Conservation (phyloP, 1,140 invertebrate genomes). For the Patella vulgata region DNA sequence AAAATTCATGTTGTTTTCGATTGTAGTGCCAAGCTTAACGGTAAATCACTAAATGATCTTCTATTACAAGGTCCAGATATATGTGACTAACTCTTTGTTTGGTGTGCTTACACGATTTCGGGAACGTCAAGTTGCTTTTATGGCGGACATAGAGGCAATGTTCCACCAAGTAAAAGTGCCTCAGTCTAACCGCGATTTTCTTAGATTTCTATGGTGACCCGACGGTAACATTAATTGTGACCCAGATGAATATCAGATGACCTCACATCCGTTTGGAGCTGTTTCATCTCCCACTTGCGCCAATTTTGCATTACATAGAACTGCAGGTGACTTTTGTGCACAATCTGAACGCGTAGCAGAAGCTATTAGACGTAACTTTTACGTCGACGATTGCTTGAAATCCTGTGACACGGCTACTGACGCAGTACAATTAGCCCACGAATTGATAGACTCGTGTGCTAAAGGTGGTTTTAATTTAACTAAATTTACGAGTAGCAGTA, state of each 20-base stretch:
- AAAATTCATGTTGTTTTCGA: no score
- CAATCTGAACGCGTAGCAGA: no score
- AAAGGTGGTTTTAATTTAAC: neutral
- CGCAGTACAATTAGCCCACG: neutral
- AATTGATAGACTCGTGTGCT: neutral
- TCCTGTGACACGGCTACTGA: no score
- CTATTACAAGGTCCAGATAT: constrained; percentile 7
- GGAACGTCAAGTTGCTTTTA: constrained; percentile 9
- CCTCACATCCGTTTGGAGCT: no score
- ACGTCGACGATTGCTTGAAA: constrained; percentile 17
- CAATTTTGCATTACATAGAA: no score
- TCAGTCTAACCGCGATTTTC: constrained; percentile 12
- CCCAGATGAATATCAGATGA: no score
- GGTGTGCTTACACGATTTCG: no score
- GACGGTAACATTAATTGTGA: constrained; percentile 6
- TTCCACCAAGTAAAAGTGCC: constrained; percentile 14
- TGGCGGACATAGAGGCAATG: no score
- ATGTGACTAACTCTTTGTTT: constrained; percentile 13
- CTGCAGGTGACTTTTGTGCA: no score
- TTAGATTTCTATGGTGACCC: constrained; percentile 25
- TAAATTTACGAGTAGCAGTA: neutral
- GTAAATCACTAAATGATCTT: no score
- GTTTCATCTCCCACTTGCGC: no score
- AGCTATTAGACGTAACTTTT: constrained; percentile 19
- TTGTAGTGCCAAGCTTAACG: no score